A percentile compares a stretch with the other conserved stretches of the same genome.
Conservation (phyloP, 2,888 invertebrate genomes). For the Athrips mouffetella region DNA sequence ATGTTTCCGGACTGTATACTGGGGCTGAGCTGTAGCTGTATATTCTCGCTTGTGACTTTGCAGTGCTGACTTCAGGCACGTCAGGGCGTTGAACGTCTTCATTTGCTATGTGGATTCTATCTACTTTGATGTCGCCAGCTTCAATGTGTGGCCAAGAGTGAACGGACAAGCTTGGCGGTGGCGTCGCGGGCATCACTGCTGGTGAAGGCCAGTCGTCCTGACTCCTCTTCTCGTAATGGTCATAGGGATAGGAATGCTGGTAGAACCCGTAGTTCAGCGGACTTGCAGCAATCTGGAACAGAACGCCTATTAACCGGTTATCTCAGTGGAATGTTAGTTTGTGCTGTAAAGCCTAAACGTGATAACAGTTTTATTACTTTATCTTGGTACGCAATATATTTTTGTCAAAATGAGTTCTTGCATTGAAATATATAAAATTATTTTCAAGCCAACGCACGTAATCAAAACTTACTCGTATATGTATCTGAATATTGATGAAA, state of each 20-base stretch:
- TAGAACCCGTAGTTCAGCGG: conserved; percentile 88
- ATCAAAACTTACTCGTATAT: no score
- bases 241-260: conserved; percentile 69
- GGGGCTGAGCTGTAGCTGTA: no score
- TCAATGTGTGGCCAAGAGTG: conserved; percentile 39
- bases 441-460: no score
- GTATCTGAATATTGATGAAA: no score
- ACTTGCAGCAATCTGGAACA: conserved; percentile 82
- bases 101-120: conserved; percentile 46
- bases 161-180: conserved; percentile 41
- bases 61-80: background rate
- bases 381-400: no score
- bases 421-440: no score
- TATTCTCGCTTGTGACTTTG: conserved; percentile 31
- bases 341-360: conserved; percentile 48
- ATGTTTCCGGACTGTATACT: conserved; percentile 42
- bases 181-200: conserved; percentile 51
- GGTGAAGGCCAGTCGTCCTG: conserved; percentile 52
- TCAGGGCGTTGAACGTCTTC: conserved; percentile 26
- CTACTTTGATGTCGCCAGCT: conserved; percentile 41
- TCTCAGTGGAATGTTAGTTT: conserved; percentile 43
- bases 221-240: conserved; percentile 68
- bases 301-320: conserved; percentile 74
- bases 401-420: no score
- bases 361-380: background rate